A percentile compares a stretch with the other conserved stretches of the same genome.
Evolutionary conservation across 2,888 invertebrate genomes (phyloP).

Genomic region (Drosophila limbata): DNA sequence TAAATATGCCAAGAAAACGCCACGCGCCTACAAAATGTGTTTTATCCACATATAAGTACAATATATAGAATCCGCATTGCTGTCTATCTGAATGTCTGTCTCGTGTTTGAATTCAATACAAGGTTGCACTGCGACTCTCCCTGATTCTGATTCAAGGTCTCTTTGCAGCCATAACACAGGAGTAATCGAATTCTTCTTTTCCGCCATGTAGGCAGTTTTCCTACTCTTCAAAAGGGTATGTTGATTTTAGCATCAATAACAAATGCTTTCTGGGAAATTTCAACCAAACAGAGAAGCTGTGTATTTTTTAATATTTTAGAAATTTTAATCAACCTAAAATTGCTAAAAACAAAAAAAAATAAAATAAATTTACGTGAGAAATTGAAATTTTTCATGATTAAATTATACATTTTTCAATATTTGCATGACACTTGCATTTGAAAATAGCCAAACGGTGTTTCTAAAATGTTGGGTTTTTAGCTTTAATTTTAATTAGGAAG

Average conservation of each 20-base stretch:
- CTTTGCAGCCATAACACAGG: constrained; percentile 9
- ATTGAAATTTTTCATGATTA: too few relatives aligned
- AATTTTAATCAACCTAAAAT: too few relatives aligned
- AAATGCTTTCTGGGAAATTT: too few relatives aligned
- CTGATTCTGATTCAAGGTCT: neutral
- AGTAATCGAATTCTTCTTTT: neutral
- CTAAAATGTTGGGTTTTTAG: too few relatives aligned
- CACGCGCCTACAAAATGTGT: constrained; percentile 43
- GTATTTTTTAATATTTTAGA: too few relatives aligned
- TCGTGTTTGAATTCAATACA: constrained; percentile 20
- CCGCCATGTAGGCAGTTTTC: neutral
- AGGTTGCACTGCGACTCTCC: constrained; percentile 26
- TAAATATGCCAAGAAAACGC: constrained; percentile 61
- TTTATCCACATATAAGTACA: neutral
- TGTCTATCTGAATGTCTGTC: constrained; percentile 11
- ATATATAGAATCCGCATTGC: constrained; percentile 42
- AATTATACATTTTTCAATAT: too few relatives aligned
- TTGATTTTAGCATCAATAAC: too few relatives aligned
- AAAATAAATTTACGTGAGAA: too few relatives aligned
- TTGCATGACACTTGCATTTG: too few relatives aligned
- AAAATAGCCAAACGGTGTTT: neutral
- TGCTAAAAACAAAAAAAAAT: too few relatives aligned
- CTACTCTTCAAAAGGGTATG: neutral
- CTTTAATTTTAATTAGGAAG: too few relatives aligned
- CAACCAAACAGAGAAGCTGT: too few relatives aligned